These are phyloP conservation scores for Chelidonichthys spinosus DNA, from an alignment of 2,797 vertebrate species.

Conservation along the genomic window DNA sequence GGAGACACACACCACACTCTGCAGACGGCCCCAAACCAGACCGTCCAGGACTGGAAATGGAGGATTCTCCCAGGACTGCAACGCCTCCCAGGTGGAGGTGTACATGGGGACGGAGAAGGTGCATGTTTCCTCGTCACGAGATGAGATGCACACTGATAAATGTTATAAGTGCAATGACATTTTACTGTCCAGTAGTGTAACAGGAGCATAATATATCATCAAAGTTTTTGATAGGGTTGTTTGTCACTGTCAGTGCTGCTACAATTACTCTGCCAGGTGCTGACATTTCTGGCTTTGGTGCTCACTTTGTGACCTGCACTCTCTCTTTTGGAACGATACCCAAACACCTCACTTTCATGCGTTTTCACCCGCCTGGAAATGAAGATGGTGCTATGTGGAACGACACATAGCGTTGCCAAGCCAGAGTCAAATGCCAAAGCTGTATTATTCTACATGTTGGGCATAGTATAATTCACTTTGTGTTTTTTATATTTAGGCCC, in stretches of 20 bases:
- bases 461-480: background rate
- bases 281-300: conserved; percentile 61
- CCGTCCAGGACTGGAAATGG: conserved; percentile 67
- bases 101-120: conserved; percentile 56
- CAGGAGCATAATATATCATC: conserved; percentile 52
- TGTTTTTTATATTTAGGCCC: conserved; percentile 4
- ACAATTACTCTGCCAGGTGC: conserved; percentile 47
- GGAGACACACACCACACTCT: conserved; percentile 73
- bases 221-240: conserved; percentile 35
- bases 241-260: conserved; percentile 45
- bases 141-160: conserved; percentile 51
- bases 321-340: conserved; percentile 38
- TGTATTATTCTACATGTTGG: conserved; percentile 12
- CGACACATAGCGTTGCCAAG: background rate
- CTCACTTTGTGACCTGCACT: conserved; percentile 47
- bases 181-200: conserved; percentile 48
- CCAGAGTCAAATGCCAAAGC: conserved; percentile 7
- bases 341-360: conserved; percentile 12
- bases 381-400: background rate
- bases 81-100: conserved; percentile 68
- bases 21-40: conserved; percentile 74
- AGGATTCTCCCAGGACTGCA: conserved; percentile 84
- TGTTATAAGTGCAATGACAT: conserved; percentile 50
- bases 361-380: conserved; percentile 14
- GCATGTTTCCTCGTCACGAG: conserved; percentile 46